These are phyloP conservation scores for Montipora sp. DNA, from an alignment of 64 coral and sea anemone species.

Conservation along the genomic window DNA sequence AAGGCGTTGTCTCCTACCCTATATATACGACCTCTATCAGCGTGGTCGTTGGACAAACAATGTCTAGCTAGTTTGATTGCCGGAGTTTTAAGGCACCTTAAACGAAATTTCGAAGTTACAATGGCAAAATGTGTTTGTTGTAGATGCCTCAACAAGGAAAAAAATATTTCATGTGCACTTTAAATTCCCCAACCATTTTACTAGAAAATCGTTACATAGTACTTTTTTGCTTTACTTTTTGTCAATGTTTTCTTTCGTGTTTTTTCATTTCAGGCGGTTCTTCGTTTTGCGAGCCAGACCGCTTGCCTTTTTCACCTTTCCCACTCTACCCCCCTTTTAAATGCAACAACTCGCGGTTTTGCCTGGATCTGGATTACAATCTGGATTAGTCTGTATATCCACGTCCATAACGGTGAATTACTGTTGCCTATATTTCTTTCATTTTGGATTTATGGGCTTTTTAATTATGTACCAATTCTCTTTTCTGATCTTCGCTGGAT, in stretches of 20 bases:
- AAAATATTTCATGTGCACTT: too few relatives aligned
- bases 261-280: constrained; percentile 38
- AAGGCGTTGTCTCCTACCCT: too few relatives aligned
- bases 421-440: constrained; percentile 11
- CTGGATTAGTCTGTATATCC: neutral
- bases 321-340: neutral
- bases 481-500: constrained; percentile 21
- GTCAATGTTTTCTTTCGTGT: neutral
- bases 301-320: constrained; percentile 52
- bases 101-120: too few relatives aligned
- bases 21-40: too few relatives aligned
- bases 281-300: constrained; percentile 38
- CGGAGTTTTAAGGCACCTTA: neutral
- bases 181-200: too few relatives aligned
- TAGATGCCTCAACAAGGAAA: too few relatives aligned
- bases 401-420: neutral
- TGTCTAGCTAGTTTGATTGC: neutral
- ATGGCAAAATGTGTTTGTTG: too few relatives aligned
- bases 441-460: constrained; percentile 42
- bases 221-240: neutral
- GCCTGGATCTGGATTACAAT: constrained; percentile 47
- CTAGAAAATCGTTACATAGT: too few relatives aligned
- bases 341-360: constrained; percentile 11
- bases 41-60: too few relatives aligned
- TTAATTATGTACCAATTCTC: neutral